A percentile compares a stretch with the other conserved stretches of the same genome.
Conservation (phyloP, 2,797 vertebrate species). For the Oreochromis grahami region DNA sequence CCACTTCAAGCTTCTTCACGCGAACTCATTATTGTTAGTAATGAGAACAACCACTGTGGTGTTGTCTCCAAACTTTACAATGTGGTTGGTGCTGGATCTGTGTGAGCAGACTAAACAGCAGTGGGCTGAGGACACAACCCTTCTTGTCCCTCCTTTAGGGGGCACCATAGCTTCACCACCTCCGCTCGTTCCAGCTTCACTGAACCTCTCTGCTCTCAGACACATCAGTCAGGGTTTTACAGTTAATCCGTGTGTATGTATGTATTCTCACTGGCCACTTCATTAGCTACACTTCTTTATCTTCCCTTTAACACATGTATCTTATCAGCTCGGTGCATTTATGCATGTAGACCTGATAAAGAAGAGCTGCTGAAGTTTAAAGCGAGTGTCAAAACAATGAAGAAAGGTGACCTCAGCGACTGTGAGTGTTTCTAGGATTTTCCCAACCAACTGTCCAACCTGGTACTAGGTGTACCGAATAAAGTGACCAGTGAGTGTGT, state of each 20-base stretch:
- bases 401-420: neutral
- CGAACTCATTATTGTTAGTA: neutral
- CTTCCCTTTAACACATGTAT: neutral
- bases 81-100: neutral
- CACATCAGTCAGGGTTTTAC: neutral
- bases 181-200: neutral
- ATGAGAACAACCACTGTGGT: neutral
- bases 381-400: neutral
- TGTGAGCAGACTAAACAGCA: neutral
- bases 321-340: neutral
- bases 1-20: neutral
- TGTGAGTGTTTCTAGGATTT: neutral
- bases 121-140: neutral
- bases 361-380: neutral
- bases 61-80: neutral
- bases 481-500: neutral
- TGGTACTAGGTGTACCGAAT: neutral
- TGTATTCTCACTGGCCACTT: neutral
- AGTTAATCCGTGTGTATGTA: neutral
- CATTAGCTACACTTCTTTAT: neutral
- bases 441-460: neutral
- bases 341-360: neutral
- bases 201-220: neutral
- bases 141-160: neutral
- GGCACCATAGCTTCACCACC: neutral